Conservation (phyloP, 2,888 invertebrate genomes). For the Tipula vernalis region DNA sequence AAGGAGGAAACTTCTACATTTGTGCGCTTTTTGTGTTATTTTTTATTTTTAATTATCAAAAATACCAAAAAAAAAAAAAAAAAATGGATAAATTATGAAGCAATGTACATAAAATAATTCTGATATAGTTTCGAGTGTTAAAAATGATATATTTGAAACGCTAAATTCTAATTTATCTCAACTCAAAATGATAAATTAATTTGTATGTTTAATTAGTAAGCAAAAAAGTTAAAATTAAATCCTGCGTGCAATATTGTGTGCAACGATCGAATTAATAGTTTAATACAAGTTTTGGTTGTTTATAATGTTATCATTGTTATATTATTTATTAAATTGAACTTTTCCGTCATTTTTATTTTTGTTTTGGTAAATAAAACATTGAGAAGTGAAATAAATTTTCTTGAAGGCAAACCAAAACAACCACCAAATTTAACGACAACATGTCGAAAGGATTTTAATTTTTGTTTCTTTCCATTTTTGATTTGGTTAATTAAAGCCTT, state of each 20-base stretch:
- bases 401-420: neutral
- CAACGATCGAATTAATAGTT: neutral
- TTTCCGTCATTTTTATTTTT: neutral
- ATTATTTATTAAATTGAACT: neutral
- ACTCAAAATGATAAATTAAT: neutral
- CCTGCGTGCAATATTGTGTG: neutral
- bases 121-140: neutral
- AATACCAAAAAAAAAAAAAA: neutral
- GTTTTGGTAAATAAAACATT: neutral
- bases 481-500: neutral
- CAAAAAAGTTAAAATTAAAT: neutral
- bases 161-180: neutral
- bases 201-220: neutral
- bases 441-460: neutral
- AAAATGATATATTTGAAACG: neutral
- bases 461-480: neutral
- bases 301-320: neutral
- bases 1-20: slow-evolving; percentile 25
- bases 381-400: neutral
- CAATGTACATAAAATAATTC: neutral
- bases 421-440: neutral
- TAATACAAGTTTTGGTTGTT: neutral
- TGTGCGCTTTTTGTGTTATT: slow-evolving; percentile 4
- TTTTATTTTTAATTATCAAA: neutral
- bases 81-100: neutral